Percentiles rank a stretch among this genome's conserved stretches.
Conservation (phyloP, 2,113 vertebrate genomes). For the Panthera tigris region DNA sequence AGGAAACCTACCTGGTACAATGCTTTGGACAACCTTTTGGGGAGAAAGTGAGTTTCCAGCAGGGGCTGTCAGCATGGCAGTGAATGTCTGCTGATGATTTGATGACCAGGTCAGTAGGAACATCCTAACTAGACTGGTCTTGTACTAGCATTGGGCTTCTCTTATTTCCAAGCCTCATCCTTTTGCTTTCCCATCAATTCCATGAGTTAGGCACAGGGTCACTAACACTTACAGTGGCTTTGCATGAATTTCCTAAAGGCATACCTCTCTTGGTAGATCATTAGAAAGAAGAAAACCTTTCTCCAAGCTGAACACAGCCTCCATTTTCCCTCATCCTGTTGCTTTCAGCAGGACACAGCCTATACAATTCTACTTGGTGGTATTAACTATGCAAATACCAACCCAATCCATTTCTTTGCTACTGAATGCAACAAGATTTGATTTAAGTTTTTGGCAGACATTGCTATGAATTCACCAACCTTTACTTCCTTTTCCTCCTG, state of each 20-base stretch:
- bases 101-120: background rate
- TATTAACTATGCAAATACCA: background rate
- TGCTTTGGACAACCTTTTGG: background rate
- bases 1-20: background rate
- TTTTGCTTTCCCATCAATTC: background rate
- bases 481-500: background rate
- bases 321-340: background rate
- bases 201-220: background rate
- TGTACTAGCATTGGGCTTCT: background rate
- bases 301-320: background rate
- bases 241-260: background rate
- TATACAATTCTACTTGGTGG: background rate
- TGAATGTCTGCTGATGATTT: background rate
- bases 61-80: background rate
- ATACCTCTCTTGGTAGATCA: background rate
- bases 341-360: background rate
- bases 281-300: background rate
- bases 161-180: background rate
- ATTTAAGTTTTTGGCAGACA: background rate
- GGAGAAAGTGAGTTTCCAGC: background rate
- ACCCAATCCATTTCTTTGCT: background rate
- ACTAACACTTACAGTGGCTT: background rate
- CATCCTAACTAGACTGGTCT: background rate
- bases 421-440: background rate
- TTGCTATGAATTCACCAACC: background rate